Evolutionary conservation across 2,113 vertebrate species (phyloP), one percentile per base, ranked within the genome.

Genomic region (Apteryx mantelli): DNA sequence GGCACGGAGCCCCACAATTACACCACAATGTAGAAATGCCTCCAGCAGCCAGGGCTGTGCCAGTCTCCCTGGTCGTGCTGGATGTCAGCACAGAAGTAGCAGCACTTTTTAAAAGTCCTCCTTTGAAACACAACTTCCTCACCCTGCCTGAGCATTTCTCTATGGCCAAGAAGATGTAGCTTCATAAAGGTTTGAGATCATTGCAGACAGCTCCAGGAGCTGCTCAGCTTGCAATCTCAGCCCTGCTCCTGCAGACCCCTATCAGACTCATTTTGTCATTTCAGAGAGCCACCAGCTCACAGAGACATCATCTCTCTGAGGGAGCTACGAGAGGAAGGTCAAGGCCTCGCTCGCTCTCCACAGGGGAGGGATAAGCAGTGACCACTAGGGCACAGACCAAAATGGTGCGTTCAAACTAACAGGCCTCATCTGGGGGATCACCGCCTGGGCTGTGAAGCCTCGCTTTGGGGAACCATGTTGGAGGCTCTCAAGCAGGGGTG

Each of bases 231-330:
- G 58, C 44, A 81, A 58, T 70, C 50, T 34, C 50, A 78, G 20
- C 15, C 18, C 5, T 3, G 13, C 22, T 83, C 44, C 36, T 56
- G 21, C 0, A 13, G 56, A 76, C 36, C 42, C 0, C 0, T 66
- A 21, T 42, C 36, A 48, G 66, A 82, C 38, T 16, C 3, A 2
- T 21, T 70, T n/a, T 86, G 30, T 44, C 77, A 26, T 70, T 74
- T 48, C 9, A 76, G 19, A 50, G 28, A 90, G 34, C 8, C 53
- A 48, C 13, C 7, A 8, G 12, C 11, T 81, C 13, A 68, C 25
- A 2, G 9, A 83, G 32, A 55, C 65, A 53, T 52, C 1, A 0
- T 8, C 34, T 88, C 65, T 69, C 69, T 40, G 46, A 88, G 26
- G 20, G 60, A 94, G 28, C n/a, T 71, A 13, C 1, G 34, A 28